A percentile compares a stretch with the other conserved stretches of the same genome.
Evolutionary conservation across 2,113 vertebrate genomes (phyloP).

Genomic region (Pipa parva): DNA sequence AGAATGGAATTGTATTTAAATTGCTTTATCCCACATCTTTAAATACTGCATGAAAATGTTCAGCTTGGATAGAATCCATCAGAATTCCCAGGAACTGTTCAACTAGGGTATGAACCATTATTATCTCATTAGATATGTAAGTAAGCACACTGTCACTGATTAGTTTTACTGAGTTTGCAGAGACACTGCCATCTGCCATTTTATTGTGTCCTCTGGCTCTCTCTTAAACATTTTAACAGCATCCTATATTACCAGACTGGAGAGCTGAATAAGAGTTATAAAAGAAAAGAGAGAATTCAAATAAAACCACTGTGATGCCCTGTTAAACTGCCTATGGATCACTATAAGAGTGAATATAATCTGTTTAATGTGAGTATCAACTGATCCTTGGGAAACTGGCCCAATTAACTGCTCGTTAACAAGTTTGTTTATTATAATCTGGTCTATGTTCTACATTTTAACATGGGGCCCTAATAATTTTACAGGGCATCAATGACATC

Average conservation of each 20-base stretch:
- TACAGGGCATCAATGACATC: conserved; percentile 22
- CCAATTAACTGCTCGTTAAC: conserved; percentile 40
- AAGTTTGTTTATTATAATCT: conserved; percentile 38
- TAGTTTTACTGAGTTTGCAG: conserved; percentile 1
- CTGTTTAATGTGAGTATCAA: conserved; percentile 35
- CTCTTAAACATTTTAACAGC: conserved; percentile 41
- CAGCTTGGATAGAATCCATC: not conserved
- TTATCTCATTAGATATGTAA: conserved; percentile 1
- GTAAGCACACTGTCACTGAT: not conserved
- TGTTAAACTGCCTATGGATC: conserved; percentile 40
- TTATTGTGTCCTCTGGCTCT: conserved; percentile 42
- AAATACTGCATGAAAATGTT: not conserved
- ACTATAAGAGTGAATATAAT: conserved; percentile 34
- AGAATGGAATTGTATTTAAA: not conserved
- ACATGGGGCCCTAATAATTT: conserved; percentile 27
- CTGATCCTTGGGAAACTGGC: conserved; percentile 32
- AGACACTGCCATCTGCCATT: conserved; percentile 37
- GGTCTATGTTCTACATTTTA: conserved; percentile 25
- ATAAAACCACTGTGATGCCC: conserved; percentile 40
- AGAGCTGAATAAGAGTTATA: conserved; percentile 31
- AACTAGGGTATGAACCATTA: not conserved
- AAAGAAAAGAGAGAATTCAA: conserved; percentile 40
- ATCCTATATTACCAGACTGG: conserved; percentile 37
- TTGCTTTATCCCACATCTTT: no score
- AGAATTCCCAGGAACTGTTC: not conserved